Conservation (phyloP, 92 coral and sea anemone genomes). For the Plumapathes pennacea region DNA sequence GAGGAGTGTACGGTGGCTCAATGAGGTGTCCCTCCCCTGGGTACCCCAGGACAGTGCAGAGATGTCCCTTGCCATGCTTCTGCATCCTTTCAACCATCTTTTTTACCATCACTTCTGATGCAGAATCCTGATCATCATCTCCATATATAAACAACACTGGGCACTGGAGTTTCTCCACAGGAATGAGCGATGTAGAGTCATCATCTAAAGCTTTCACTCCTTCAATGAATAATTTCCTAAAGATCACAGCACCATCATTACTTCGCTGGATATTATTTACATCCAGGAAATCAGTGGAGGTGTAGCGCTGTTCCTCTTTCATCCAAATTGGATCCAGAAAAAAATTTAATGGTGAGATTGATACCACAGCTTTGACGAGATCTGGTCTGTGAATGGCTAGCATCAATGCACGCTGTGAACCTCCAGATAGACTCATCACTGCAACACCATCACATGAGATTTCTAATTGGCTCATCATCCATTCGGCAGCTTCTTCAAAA, state of each 20-base stretch:
- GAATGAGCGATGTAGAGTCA: conserved; percentile 20
- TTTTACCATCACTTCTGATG: conserved; percentile 13
- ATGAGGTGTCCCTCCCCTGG: conserved; percentile 71
- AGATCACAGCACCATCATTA: conserved; percentile 18
- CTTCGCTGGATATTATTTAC: not conserved
- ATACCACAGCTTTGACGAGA: conserved; percentile 40
- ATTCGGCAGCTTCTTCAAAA: conserved; percentile 70
- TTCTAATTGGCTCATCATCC: conserved; percentile 59
- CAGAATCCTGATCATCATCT: conserved; percentile 20
- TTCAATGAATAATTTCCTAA: not conserved
- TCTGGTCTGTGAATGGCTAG: conserved; percentile 46
- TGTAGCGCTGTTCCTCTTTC: conserved; percentile 19
- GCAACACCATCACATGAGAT: conserved; percentile 50
- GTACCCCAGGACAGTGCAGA: conserved; percentile 42
- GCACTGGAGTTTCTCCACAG: conserved; percentile 58
- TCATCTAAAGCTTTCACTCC: conserved; percentile 8
- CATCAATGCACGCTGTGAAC: conserved; percentile 49
- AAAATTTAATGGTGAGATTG: conserved; percentile 21
- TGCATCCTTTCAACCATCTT: conserved; percentile 38
- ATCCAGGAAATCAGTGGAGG: conserved; percentile 1
- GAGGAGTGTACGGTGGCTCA: conserved; percentile 70
- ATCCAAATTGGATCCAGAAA: conserved; percentile 21
- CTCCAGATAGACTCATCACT: conserved; percentile 57
- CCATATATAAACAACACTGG: conserved; percentile 50
- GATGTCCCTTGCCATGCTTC: conserved; percentile 37